phyloP scores from a whole-genome alignment of 2,797 vertebrate species.

The Danio aesculapii region DNA sequence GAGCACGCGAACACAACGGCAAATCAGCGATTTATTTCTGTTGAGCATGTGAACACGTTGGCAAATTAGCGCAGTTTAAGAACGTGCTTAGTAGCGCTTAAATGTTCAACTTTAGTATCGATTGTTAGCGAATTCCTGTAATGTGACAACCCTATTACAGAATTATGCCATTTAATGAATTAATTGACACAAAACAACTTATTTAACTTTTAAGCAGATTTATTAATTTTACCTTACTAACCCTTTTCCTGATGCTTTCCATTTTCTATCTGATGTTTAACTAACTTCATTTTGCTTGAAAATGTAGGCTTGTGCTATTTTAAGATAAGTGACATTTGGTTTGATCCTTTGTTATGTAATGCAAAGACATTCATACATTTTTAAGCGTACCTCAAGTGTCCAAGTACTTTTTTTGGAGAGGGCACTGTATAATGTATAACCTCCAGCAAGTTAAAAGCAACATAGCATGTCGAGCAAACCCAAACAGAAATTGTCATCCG shows the following conservation, averaged over 20 bases:
- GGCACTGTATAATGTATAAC: neutral
- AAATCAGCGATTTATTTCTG: too few relatives aligned
- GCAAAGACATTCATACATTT: neutral
- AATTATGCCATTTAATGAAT: too few relatives aligned
- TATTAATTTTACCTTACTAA: neutral
- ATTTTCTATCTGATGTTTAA: neutral
- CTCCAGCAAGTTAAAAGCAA: neutral
- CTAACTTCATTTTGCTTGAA: neutral
- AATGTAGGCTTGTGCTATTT: neutral
- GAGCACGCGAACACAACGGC: too few relatives aligned
- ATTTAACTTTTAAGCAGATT: too few relatives aligned
- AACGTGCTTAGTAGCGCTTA: too few relatives aligned
- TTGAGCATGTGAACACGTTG: too few relatives aligned
- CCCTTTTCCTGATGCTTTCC: neutral
- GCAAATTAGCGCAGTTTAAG: too few relatives aligned
- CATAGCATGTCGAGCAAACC: neutral
- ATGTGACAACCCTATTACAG: too few relatives aligned
- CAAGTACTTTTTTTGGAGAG: too few relatives aligned
- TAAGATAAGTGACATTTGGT: neutral
- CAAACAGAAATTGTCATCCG: neutral
- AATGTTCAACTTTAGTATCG: too few relatives aligned
- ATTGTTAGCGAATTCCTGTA: too few relatives aligned
- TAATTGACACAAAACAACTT: too few relatives aligned
- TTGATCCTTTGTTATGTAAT: conserved; percentile 4
- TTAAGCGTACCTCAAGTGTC: neutral